phyloP scores from a whole-genome alignment of 2,113 vertebrate genomes.

The Thymallus thymallus region DNA sequence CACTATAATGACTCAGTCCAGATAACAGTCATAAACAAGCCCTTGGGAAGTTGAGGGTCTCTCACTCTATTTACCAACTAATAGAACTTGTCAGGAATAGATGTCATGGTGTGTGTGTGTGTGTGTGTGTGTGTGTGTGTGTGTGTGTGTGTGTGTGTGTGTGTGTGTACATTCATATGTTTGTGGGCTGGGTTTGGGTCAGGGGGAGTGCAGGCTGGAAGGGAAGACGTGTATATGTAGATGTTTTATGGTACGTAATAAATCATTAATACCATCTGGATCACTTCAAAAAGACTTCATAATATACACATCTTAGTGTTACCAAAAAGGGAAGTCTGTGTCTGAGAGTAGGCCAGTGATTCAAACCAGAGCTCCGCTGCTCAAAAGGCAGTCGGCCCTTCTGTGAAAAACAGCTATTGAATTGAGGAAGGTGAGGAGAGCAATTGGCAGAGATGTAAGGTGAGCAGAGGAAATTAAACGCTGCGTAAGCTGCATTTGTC shows the following conservation, averaged over 20 bases:
- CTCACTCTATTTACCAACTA: background rate
- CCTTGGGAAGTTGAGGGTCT: background rate
- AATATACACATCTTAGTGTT: background rate
- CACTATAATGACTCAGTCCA: no score
- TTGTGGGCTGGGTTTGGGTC: no score
- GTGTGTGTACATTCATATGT: no score
- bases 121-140: no score
- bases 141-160: no score
- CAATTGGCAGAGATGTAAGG: conserved; percentile 55
- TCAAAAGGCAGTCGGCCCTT: conserved; percentile 42
- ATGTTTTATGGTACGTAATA: no score
- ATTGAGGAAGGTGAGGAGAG: conserved; percentile 49
- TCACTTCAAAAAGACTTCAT: no score
- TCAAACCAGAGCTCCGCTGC: conserved; percentile 19
- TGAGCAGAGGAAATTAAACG: conserved; percentile 29
- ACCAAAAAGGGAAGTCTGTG: conserved; percentile 7
- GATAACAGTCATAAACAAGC: background rate
- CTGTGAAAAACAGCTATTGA: conserved; percentile 44
- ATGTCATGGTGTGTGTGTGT: no score
- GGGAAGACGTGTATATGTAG: no score
- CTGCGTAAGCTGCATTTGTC: conserved; percentile 38
- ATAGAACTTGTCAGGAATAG: no score
- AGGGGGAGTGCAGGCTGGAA: no score
- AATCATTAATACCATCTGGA: no score
- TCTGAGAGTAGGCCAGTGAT: conserved; percentile 35